Evolutionary conservation across 2,888 invertebrate species (phyloP).

Genomic region (Gibbula magus): DNA sequence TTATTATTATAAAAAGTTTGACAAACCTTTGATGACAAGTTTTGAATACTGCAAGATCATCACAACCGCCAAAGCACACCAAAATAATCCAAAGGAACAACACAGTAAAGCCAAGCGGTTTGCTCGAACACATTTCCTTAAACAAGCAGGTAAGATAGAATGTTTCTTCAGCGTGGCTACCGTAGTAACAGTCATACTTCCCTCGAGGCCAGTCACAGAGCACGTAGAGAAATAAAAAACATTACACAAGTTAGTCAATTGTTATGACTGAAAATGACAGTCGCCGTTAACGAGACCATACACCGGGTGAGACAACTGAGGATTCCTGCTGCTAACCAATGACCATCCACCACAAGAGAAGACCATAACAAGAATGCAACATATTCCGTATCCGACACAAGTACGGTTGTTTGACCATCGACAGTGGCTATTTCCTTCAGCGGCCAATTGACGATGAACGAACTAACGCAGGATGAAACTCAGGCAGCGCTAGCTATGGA

Average conservation of each 20-base stretch:
- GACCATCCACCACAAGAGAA: too few species aligned
- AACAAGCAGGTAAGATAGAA: not conserved
- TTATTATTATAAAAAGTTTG: not conserved
- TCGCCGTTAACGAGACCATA: not conserved
- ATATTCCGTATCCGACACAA: not conserved
- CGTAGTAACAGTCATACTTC: not conserved
- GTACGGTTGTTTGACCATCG: conserved; percentile 3
- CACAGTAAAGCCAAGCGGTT: conserved; percentile 48
- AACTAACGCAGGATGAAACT: not conserved
- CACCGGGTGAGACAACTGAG: too few species aligned
- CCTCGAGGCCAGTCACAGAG: not conserved
- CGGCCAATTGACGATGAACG: conserved; percentile 1
- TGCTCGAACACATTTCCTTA: conserved; percentile 20
- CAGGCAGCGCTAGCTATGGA: not conserved
- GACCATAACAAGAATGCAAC: not conserved
- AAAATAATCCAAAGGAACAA: conserved; percentile 57
- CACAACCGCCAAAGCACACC: conserved; percentile 55
- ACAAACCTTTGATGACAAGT: conserved; percentile 32
- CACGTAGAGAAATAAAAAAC: not conserved
- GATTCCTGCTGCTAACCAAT: too few species aligned
- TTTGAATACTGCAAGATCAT: conserved; percentile 56
- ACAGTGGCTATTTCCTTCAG: not conserved
- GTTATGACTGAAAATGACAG: not conserved
- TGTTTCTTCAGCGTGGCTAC: not conserved
- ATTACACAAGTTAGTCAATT: not conserved